Percentiles rank a stretch among this genome's conserved stretches.
phyloP scores from a whole-genome alignment of 2,888 invertebrate genomes.

The Horisme vitalbata region DNA sequence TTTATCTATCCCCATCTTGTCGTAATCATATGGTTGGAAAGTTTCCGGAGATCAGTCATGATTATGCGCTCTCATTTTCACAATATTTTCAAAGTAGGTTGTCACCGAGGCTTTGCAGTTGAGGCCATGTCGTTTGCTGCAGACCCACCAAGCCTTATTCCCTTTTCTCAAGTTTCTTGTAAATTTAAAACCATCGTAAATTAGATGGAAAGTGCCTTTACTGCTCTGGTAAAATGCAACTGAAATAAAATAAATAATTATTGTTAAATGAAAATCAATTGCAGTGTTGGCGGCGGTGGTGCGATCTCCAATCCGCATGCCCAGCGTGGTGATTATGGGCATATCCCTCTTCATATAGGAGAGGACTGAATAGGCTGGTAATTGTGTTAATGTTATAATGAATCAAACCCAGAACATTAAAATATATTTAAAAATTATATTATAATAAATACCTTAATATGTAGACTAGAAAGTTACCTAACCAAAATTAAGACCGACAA shows the following conservation, averaged over 20 bases:
- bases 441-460: too few species aligned
- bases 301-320: too few species aligned
- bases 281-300: not conserved
- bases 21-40: not conserved
- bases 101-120: constrained; percentile 32
- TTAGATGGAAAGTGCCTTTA: constrained; percentile 14
- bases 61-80: constrained; percentile 23
- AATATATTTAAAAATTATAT: too few species aligned
- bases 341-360: too few species aligned
- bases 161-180: constrained; percentile 25
- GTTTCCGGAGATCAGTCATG: not conserved
- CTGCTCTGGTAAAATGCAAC: not conserved
- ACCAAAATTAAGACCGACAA: too few species aligned
- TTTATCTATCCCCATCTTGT: too few species aligned
- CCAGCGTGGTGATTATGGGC: not conserved
- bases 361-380: too few species aligned
- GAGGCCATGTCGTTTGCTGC: constrained; percentile 12
- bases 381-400: too few species aligned
- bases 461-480: too few species aligned
- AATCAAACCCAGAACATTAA: too few species aligned
- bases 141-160: constrained; percentile 33
- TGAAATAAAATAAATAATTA: not conserved
- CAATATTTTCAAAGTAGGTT: constrained; percentile 5
- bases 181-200: constrained; percentile 29
- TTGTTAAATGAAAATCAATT: not conserved